phyloP scores from a whole-genome alignment of 64 coral and sea anemone species.

The Montipora cactus region DNA sequence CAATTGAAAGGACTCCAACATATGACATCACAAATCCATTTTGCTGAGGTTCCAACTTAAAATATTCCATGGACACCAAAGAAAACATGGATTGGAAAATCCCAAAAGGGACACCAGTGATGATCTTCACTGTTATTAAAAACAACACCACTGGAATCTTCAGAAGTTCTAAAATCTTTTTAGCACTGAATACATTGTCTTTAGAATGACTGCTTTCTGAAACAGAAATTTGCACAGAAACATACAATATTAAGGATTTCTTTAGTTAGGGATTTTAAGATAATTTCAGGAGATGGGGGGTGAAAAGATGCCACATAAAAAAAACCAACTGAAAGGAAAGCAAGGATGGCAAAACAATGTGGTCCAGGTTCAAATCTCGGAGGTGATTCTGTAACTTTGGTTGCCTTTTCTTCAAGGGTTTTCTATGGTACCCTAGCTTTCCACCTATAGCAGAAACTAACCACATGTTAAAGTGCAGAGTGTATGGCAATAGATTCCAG shows the following conservation, averaged over 20 bases:
- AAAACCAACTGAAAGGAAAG: too few relatives aligned
- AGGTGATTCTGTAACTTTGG: too few relatives aligned
- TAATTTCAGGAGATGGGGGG: too few relatives aligned
- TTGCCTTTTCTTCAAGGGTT: too few relatives aligned
- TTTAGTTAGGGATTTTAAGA: too few relatives aligned
- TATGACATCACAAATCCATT: constrained; percentile 98
- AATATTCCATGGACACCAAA: constrained; percentile 90
- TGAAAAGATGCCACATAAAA: too few relatives aligned
- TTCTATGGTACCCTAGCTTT: too few relatives aligned
- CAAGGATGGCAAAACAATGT: too few relatives aligned
- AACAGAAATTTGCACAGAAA: background rate
- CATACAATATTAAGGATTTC: background rate
- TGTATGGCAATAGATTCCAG: too few relatives aligned
- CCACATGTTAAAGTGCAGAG: too few relatives aligned
- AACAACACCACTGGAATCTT: constrained; percentile 76
- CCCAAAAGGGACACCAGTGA: constrained; percentile 89
- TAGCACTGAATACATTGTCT: constrained; percentile 72
- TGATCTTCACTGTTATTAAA: constrained; percentile 80
- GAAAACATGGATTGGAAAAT: constrained; percentile 99
- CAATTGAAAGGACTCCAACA: constrained; percentile 90
- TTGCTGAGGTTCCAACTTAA: constrained; percentile 91
- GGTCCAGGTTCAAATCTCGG: too few relatives aligned
- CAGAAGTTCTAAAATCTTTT: constrained; percentile 82
- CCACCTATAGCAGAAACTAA: too few relatives aligned
- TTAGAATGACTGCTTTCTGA: constrained; percentile 18